Evolutionary conservation across 2,113 vertebrate species (phyloP), one percentile per base, ranked within the genome.

Genomic region (Lepidothrix coronata): DNA sequence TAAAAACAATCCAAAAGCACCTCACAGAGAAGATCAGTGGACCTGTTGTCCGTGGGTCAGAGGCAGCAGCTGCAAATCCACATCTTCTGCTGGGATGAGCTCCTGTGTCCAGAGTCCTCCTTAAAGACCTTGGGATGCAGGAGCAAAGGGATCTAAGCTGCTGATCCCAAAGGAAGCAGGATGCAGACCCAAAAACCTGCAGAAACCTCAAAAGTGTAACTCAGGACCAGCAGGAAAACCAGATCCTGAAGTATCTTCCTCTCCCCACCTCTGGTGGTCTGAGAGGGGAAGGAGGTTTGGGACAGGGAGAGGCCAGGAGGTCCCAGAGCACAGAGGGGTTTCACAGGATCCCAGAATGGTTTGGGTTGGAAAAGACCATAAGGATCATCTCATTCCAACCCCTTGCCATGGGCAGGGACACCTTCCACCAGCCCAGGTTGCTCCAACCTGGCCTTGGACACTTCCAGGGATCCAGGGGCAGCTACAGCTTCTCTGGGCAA

Each of bases 341-440:
- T 41, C n/a, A 30, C 0, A 35, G 20, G 54, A 41, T 14, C 54
- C 54, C 78, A 54, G 39, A 62, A 35, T 12, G 24, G 24, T 4
- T 19, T 35, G 39, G 20, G 33, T 3, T 17, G 78, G 39, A 61
- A 54, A 16, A 7, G 4, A 82, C 54, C 6, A 41, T 18, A 5
- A 68, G 3, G 54, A 68, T 41, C 70, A 54, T 3, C 54, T 6
- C 37, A 21, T 41, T 9, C 62, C 52, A 58, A 58, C 4, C 67
- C 43, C 59, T 30, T 48, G 39, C 33, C 67, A 15, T 12, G 33
- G 51, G 14, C 52, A 66, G 37, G 43, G 59, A 74, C 44, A 44
- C 19, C 24, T 54, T 0, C 24, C 55, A 27, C 62, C 1, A 0
- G 2, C 39, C 78, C 54, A 54, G 16, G 11, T 0, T 41, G 13